Evolutionary conservation across 2,888 invertebrate species (phyloP).

Genomic region (Eucera pruinosa): DNA sequence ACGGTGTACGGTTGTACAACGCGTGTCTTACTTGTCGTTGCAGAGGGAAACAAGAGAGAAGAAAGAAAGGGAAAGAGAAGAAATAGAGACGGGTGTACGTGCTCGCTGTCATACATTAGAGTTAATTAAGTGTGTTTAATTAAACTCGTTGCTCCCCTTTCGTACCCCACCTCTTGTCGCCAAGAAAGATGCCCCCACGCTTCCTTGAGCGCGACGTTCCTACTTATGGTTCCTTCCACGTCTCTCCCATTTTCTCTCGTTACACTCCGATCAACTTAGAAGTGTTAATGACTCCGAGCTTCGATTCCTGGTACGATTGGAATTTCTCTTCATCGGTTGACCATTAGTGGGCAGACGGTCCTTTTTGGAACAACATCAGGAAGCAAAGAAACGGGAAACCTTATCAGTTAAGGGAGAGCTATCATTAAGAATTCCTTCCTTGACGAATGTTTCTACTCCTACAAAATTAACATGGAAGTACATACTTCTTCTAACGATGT

Average conservation of each 20-base stretch:
- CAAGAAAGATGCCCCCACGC: constrained; percentile 32
- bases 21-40: constrained; percentile 56
- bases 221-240: constrained; percentile 51
- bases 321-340: constrained; percentile 66
- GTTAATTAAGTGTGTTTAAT: constrained; percentile 80
- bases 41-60: constrained; percentile 26
- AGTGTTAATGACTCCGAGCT: constrained; percentile 74
- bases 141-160: constrained; percentile 74
- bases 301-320: constrained; percentile 73
- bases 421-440: background rate
- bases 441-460: background rate
- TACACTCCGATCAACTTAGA: constrained; percentile 56
- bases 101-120: constrained; percentile 71
- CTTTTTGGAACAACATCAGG: constrained; percentile 33
- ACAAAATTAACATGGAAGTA: background rate
- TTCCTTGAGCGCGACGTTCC: constrained; percentile 46
- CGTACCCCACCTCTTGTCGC: constrained; percentile 34
- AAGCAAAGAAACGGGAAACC: constrained; percentile 28
- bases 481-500: background rate
- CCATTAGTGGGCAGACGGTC: constrained; percentile 22
- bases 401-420: too few species aligned
- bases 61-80: constrained; percentile 7
- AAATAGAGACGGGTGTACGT: constrained; percentile 44
- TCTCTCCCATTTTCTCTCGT: constrained; percentile 62
- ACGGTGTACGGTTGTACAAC: constrained; percentile 55